These are phyloP conservation scores for Tholera decimalis DNA, from an alignment of 2,888 invertebrate species.

Conservation along the genomic window DNA sequence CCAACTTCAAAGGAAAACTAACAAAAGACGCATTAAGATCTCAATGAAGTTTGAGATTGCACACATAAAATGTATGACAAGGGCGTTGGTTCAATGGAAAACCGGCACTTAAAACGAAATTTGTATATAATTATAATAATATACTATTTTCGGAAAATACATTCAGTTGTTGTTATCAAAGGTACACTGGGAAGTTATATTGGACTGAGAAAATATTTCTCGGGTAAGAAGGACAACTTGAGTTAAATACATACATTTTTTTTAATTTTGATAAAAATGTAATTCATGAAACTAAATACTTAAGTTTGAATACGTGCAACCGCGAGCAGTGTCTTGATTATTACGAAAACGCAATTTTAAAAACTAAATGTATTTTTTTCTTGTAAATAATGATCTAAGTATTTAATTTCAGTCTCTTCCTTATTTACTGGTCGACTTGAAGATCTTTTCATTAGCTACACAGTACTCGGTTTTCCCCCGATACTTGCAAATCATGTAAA, in stretches of 20 bases:
- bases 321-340: not conserved
- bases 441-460: not conserved
- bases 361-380: not conserved
- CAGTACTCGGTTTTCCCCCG: not conserved
- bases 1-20: slow-evolving; percentile 43
- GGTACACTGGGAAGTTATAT: no score
- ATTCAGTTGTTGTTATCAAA: not conserved
- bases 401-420: not conserved
- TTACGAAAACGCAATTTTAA: no score
- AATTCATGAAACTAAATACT: no score
- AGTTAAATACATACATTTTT: no score
- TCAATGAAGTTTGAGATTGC: slow-evolving; percentile 53
- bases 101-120: not conserved
- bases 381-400: not conserved
- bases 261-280: no score
- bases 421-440: not conserved
- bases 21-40: slow-evolving; percentile 59
- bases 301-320: no score
- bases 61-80: slow-evolving; percentile 46
- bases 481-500: not conserved
- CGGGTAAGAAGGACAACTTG: no score
- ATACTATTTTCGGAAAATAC: not conserved
- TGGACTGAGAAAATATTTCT: no score
- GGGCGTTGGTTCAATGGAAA: slow-evolving; percentile 28
- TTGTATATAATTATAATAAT: not conserved